Conservation (phyloP, 2,797 vertebrate genomes). For the Falco peregrinus region DNA sequence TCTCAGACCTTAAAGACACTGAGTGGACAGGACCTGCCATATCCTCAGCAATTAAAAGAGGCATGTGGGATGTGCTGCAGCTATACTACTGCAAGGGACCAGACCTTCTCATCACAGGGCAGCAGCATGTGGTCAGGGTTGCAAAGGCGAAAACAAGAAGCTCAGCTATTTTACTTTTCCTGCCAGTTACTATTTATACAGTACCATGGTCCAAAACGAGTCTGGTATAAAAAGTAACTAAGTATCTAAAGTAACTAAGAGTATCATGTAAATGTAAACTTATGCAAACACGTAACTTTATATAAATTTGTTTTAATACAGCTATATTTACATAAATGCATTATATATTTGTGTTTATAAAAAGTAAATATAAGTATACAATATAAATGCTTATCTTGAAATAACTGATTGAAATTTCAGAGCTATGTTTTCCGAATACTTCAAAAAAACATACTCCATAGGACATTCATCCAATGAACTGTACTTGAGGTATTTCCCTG, state of each 20-base stretch:
- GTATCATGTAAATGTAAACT: neutral
- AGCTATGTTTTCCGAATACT: neutral
- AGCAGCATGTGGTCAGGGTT: neutral
- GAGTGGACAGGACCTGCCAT: neutral
- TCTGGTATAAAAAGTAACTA: neutral
- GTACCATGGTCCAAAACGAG: neutral
- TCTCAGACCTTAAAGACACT: neutral
- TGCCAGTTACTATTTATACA: neutral
- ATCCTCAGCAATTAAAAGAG: neutral
- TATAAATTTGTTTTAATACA: neutral
- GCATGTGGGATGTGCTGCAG: neutral
- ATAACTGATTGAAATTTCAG: neutral
- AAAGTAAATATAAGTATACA: neutral
- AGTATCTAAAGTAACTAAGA: too few relatives aligned
- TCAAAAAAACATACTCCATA: neutral
- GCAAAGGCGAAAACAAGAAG: neutral
- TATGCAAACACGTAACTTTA: neutral
- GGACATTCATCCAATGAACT: neutral
- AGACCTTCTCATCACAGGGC: neutral
- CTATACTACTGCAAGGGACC: rapidly evolving
- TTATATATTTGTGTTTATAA: neutral
- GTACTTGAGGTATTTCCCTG: neutral
- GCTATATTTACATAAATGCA: neutral
- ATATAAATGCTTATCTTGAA: neutral
- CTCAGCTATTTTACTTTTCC: neutral